Evolutionary conservation across 1,140 invertebrate genomes (phyloP).

Genomic region (Drosophila cardini): DNA sequence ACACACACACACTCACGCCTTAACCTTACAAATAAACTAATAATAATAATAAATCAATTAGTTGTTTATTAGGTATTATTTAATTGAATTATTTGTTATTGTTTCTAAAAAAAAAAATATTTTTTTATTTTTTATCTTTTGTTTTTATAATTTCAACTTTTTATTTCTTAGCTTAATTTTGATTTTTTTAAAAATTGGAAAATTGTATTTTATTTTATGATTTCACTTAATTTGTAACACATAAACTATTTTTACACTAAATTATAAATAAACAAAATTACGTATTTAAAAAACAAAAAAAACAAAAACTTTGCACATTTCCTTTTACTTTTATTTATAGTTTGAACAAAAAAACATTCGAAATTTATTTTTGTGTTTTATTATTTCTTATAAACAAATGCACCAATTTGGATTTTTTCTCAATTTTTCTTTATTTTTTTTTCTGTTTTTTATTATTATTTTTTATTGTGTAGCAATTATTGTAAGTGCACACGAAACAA

Average conservation of each 20-base stretch:
- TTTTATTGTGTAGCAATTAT: conserved; percentile 71
- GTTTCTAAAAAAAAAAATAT: conserved; percentile 32
- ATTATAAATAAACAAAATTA: conserved; percentile 71
- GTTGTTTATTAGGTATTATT: conserved; percentile 58
- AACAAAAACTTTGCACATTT: conserved; percentile 21
- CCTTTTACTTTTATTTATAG: conserved; percentile 15
- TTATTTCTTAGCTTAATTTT: conserved; percentile 47
- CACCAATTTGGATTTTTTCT: conserved; percentile 46
- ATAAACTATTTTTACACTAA: conserved; percentile 50
- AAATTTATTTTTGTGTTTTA: conserved; percentile 28
- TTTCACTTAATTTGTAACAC: conserved; percentile 50
- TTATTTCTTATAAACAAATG: conserved; percentile 37
- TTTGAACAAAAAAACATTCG: conserved; percentile 27
- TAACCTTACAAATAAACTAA: conserved; percentile 23
- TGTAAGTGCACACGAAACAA: conserved; percentile 70
- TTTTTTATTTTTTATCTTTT: conserved; percentile 28
- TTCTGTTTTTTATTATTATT: conserved; percentile 48
- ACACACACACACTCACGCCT: conserved; percentile 11
- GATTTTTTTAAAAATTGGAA: conserved; percentile 44
- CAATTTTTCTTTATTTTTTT: conserved; percentile 33
- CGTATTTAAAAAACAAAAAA: conserved; percentile 27
- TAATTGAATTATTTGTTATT: conserved; percentile 72
- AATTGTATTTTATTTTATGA: conserved; percentile 42
- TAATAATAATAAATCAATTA: conserved; percentile 30
- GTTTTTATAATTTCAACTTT: conserved; percentile 34